Percentiles rank a stretch among this genome's conserved stretches.
These are phyloP conservation scores for Drosophila chauvacae DNA, from an alignment of 1,140 invertebrate species.

Conservation along the genomic window DNA sequence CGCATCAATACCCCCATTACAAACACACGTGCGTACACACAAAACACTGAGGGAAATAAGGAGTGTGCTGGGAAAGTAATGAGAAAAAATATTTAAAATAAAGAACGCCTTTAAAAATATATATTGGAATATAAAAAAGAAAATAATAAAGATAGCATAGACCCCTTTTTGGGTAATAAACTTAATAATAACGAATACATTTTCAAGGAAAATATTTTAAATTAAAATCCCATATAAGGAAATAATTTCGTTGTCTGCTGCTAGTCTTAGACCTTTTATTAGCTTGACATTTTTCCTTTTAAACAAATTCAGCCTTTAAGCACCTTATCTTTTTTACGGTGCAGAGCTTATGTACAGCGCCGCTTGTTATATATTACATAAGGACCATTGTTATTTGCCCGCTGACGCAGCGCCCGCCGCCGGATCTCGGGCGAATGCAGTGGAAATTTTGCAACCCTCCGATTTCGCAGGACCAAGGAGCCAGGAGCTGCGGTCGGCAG, in stretches of 20 bases:
- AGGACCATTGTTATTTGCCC: slow-evolving; percentile 79
- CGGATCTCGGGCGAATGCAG: slow-evolving; percentile 70
- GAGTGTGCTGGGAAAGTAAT: too few species aligned
- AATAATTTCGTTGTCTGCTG: neutral
- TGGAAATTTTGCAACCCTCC: slow-evolving; percentile 78
- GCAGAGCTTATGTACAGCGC: slow-evolving; percentile 40
- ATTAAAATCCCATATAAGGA: too few species aligned
- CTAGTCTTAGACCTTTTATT: too few species aligned
- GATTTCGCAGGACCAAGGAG: slow-evolving; percentile 41
- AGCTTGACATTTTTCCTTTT: neutral
- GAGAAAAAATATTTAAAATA: too few species aligned
- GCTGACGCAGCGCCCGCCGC: slow-evolving; percentile 55
- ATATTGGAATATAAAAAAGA: neutral
- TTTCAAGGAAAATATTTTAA: too few species aligned
- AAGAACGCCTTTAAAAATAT: neutral
- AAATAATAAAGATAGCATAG: neutral
- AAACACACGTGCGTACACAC: slow-evolving; percentile 23
- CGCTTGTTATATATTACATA: slow-evolving; percentile 75
- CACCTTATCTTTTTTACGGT: slow-evolving; percentile 3
- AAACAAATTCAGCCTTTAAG: too few species aligned
- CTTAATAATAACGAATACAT: too few species aligned
- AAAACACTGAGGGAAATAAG: slow-evolving; percentile 18
- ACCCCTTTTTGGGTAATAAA: too few species aligned
- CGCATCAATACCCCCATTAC: slow-evolving; percentile 48
- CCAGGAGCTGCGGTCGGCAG: slow-evolving; percentile 28